Evolutionary conservation across 2,888 invertebrate species (phyloP).

Genomic region (Lithophane socia): DNA sequence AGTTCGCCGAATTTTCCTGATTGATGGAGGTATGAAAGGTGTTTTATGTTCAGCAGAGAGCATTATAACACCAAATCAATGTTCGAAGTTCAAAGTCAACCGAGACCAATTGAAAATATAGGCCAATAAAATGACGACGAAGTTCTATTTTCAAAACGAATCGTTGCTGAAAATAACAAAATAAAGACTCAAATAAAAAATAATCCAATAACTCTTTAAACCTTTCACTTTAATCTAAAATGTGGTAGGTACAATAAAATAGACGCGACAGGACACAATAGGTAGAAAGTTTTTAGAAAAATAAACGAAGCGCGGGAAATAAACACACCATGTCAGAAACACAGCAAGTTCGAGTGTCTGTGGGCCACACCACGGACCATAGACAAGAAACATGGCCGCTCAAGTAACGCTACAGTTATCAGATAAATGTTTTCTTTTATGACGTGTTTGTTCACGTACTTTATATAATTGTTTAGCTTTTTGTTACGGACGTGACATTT

Average conservation of each 20-base stretch:
- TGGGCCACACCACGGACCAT: conserved; percentile 62
- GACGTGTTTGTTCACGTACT: conserved; percentile 58
- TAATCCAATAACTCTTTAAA: conserved; percentile 21
- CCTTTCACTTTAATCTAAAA: conserved; percentile 41
- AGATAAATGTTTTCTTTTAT: conserved; percentile 63
- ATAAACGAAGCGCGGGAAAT: conserved; percentile 74
- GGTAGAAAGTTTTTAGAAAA: conserved; percentile 75
- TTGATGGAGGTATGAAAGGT: conserved; percentile 23
- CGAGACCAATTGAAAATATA: conserved; percentile 14
- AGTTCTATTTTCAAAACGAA: conserved; percentile 29
- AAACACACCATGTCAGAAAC: conserved; percentile 75
- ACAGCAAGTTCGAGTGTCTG: conserved; percentile 67
- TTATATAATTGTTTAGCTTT: conserved; percentile 44
- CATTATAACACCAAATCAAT: conserved; percentile 14
- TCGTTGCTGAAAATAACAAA: conserved; percentile 1
- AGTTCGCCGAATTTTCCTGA: conserved; percentile 29
- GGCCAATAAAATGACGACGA: neutral
- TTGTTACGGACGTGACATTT: conserved; percentile 46
- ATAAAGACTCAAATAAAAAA: conserved; percentile 9
- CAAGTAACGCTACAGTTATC: conserved; percentile 55
- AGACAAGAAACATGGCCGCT: conserved; percentile 59
- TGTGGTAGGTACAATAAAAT: conserved; percentile 30
- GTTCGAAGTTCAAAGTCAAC: conserved; percentile 25
- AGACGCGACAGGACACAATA: conserved; percentile 67
- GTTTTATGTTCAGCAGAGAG: conserved; percentile 11